Conservation (phyloP, 2,797 vertebrate genomes). For the Lycodopsis pacificus region DNA sequence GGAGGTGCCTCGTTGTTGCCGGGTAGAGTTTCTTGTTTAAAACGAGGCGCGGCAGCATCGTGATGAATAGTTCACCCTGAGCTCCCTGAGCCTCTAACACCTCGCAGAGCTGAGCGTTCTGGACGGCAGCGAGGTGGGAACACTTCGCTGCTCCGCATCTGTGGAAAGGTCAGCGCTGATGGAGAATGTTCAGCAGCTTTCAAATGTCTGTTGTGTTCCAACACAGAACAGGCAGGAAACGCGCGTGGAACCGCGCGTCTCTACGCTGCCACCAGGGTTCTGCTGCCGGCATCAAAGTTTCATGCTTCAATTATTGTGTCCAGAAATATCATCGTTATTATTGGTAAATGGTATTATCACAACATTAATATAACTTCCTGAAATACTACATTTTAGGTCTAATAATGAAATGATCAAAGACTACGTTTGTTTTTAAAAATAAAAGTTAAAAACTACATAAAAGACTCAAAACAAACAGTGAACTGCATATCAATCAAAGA, state of each 20-base stretch:
- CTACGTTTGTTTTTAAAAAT: too few relatives aligned
- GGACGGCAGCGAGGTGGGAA: conserved; percentile 44
- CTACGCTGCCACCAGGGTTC: background rate
- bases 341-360: background rate
- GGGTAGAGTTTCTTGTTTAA: conserved; percentile 33
- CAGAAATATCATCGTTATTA: background rate
- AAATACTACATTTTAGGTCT: too few relatives aligned
- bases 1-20: conserved; percentile 28
- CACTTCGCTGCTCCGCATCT: conserved; percentile 12
- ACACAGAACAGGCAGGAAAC: background rate
- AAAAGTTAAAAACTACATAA: too few relatives aligned
- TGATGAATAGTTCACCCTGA: conserved; percentile 45
- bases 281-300: background rate
- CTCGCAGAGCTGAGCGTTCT: background rate
- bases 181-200: conserved; percentile 26
- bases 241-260: background rate
- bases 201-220: conserved; percentile 24
- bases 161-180: conserved; percentile 59
- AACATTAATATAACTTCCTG: background rate
- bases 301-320: background rate
- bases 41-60: background rate
- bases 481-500: too few relatives aligned
- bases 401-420: too few relatives aligned
- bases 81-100: conserved; percentile 36
- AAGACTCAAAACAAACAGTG: too few relatives aligned